phyloP scores from a whole-genome alignment of 2,888 invertebrate species.

The Drosophila mayaguana region DNA sequence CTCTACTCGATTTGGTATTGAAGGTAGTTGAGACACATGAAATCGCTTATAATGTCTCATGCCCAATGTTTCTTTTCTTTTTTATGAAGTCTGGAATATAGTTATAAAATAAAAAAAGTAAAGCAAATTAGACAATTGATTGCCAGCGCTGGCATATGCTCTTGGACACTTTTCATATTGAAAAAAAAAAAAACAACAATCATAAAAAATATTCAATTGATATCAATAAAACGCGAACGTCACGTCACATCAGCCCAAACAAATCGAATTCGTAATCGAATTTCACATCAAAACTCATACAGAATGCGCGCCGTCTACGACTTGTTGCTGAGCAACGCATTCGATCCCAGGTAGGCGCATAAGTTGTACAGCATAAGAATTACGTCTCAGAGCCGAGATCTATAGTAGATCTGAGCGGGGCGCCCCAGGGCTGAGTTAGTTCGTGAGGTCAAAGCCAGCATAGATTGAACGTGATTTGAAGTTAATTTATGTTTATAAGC shows the following conservation, averaged over 20 bases:
- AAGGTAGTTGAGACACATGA: not conserved
- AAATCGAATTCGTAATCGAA: conserved; percentile 23
- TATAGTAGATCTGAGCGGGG: not conserved
- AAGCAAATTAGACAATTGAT: conserved; percentile 13
- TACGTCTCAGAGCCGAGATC: not conserved
- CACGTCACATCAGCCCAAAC: conserved; percentile 15
- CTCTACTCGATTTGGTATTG: not conserved
- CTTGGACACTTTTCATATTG: conserved; percentile 7
- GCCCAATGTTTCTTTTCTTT: not conserved
- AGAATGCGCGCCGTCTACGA: conserved; percentile 78
- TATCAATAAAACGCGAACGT: conserved; percentile 44
- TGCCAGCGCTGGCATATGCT: not conserved
- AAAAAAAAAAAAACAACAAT: no score
- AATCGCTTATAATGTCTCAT: not conserved
- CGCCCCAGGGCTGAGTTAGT: not conserved
- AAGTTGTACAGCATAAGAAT: not conserved
- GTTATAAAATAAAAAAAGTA: conserved; percentile 3
- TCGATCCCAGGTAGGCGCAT: conserved; percentile 78
- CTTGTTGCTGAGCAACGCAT: conserved; percentile 73
- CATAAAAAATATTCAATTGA: conserved; percentile 54
- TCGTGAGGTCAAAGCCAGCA: not conserved
- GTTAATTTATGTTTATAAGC: not conserved
- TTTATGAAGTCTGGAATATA: not conserved
- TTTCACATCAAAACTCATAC: not conserved
- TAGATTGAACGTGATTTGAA: not conserved